Evolutionary conservation across 2,797 vertebrate species (phyloP).

Genomic region (Pseudochirops cupreus): DNA sequence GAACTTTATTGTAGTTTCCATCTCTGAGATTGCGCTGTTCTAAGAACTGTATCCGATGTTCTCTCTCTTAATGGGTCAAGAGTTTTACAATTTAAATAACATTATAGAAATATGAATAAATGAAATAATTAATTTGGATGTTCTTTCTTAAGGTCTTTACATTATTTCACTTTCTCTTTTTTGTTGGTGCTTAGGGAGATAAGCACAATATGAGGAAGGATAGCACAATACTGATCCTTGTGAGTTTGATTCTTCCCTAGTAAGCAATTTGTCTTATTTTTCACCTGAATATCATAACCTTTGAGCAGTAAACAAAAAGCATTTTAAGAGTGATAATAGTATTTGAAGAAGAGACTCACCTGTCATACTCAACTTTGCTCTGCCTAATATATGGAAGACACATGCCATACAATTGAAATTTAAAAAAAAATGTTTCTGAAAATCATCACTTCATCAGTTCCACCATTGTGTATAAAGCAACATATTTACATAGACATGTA

Average conservation of each 20-base stretch:
- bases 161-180: neutral
- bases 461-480: neutral
- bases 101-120: neutral
- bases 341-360: neutral
- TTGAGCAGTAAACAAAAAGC: neutral
- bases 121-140: neutral
- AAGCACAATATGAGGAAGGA: neutral
- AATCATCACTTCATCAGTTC: neutral
- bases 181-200: neutral
- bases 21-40: neutral
- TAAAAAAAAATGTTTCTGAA: neutral
- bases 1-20: neutral
- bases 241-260: neutral
- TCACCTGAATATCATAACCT: neutral
- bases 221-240: neutral
- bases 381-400: neutral
- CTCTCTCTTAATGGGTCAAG: neutral
- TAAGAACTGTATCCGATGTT: neutral
- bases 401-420: neutral
- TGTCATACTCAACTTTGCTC: neutral
- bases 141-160: neutral
- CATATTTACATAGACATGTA: neutral
- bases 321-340: neutral
- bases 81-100: neutral
- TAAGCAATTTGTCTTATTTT: neutral